Evolutionary conservation across 2,113 vertebrate species (phyloP).

Genomic region (Scortum barcoo): DNA sequence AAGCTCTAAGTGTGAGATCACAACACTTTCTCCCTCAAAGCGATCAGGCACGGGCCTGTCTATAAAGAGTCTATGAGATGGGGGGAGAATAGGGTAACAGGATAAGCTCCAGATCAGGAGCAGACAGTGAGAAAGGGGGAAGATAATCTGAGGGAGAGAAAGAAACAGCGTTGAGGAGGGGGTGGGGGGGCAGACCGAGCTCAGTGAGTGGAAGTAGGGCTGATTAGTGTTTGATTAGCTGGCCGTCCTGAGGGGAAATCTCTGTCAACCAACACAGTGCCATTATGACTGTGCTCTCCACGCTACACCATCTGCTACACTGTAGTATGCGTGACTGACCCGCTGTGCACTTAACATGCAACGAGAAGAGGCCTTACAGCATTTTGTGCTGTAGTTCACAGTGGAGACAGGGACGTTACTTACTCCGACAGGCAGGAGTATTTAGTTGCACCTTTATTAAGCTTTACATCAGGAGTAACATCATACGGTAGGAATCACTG

Average conservation of each 20-base stretch:
- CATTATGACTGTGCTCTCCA: conserved; percentile 47
- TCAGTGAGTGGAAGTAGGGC: conserved; percentile 41
- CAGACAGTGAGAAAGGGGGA: conserved; percentile 30
- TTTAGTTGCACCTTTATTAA: not conserved
- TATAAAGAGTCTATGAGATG: conserved; percentile 34
- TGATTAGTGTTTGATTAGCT: conserved; percentile 76
- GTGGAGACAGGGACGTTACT: not conserved
- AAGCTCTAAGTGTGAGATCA: conserved; percentile 38
- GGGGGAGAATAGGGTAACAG: conserved; percentile 28
- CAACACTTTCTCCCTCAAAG: conserved; percentile 54
- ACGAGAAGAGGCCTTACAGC: not conserved
- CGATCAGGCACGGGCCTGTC: conserved; percentile 30
- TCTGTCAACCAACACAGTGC: conserved; percentile 39
- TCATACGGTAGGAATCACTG: not conserved
- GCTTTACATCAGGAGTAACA: conserved; percentile 15
- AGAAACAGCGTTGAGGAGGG: not conserved
- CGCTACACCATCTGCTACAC: conserved; percentile 65
- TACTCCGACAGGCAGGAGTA: not conserved
- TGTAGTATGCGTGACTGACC: conserved; percentile 54
- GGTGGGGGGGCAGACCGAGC: conserved; percentile 13
- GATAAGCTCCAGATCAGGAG: conserved; percentile 51
- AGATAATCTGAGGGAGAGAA: conserved; percentile 4
- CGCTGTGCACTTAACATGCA: conserved; percentile 18
- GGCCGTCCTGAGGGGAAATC: conserved; percentile 58
- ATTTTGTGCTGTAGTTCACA: not conserved